Conservation (phyloP, 2,113 vertebrate species). For the Semicossyphus pulcher region DNA sequence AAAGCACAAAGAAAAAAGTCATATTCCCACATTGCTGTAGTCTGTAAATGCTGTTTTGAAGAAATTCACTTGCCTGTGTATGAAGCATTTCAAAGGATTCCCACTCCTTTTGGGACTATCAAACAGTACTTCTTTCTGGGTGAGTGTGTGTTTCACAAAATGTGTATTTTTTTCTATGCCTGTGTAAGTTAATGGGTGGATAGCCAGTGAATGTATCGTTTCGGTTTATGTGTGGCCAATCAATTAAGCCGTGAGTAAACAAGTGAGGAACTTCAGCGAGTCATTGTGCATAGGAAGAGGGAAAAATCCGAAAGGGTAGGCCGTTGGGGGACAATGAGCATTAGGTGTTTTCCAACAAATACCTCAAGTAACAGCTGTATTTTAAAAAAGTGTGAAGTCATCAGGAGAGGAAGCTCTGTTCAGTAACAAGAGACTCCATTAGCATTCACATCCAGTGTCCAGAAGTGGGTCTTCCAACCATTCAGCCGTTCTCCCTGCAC, state of each 20-base stretch:
- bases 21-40: slow-evolving; percentile 47
- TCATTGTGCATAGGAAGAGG: slow-evolving; percentile 10
- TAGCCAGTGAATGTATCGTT: slow-evolving; percentile 26
- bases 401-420: slow-evolving; percentile 39
- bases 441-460: slow-evolving; percentile 44
- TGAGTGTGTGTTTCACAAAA: slow-evolving; percentile 20
- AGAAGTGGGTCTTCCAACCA: slow-evolving; percentile 24
- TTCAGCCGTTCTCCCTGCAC: slow-evolving; percentile 36
- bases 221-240: slow-evolving; percentile 39
- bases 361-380: slow-evolving; percentile 45
- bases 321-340: slow-evolving; percentile 2
- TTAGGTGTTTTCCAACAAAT: slow-evolving; percentile 30
- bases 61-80: slow-evolving; percentile 41
- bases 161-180: background rate
- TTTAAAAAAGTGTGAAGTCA: slow-evolving; percentile 43
- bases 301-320: slow-evolving; percentile 2
- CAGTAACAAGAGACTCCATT: slow-evolving; percentile 36
- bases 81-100: slow-evolving; percentile 43
- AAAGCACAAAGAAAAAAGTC: slow-evolving; percentile 16
- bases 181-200: slow-evolving; percentile 13
- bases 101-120: slow-evolving; percentile 38
- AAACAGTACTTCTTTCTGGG: slow-evolving; percentile 3
- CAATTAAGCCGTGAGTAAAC: slow-evolving; percentile 42
- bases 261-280: slow-evolving; percentile 28
- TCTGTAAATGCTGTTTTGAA: slow-evolving; percentile 57